phyloP scores from a whole-genome alignment of 2,113 vertebrate species.

The Oryzias woworae region DNA sequence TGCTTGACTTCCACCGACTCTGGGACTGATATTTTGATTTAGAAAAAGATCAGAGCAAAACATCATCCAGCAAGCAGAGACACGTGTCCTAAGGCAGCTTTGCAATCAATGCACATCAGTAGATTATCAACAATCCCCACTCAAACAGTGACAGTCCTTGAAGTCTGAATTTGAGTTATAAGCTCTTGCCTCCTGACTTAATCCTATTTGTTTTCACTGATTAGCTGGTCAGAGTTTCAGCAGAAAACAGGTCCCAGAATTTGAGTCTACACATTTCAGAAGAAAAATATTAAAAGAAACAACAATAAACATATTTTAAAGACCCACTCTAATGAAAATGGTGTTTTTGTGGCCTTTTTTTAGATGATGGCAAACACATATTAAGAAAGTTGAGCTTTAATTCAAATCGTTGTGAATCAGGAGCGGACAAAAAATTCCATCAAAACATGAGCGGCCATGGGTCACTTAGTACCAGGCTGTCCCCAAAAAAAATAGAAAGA shows the following conservation, averaged over 20 bases:
- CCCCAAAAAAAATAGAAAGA: too few relatives aligned
- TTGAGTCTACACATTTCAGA: background rate
- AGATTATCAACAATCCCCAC: constrained; percentile 26
- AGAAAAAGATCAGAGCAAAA: constrained; percentile 7
- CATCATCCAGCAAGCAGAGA: constrained; percentile 21
- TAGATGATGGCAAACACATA: too few relatives aligned
- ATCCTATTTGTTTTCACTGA: constrained; percentile 6
- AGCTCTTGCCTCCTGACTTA: background rate
- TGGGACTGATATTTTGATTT: constrained; percentile 20
- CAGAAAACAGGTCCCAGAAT: too few relatives aligned
- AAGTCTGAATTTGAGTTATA: constrained; percentile 8
- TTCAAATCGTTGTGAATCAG: too few relatives aligned
- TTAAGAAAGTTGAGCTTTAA: too few relatives aligned
- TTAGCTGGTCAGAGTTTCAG: background rate
- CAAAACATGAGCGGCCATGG: too few relatives aligned
- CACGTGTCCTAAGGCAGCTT: constrained; percentile 32
- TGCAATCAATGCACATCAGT: constrained; percentile 48
- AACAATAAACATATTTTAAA: too few relatives aligned
- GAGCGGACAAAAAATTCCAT: too few relatives aligned
- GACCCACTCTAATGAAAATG: too few relatives aligned
- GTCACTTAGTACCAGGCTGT: too few relatives aligned
- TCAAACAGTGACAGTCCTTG: constrained; percentile 24
- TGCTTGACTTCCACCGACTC: constrained; percentile 16
- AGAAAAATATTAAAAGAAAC: background rate
- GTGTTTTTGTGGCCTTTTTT: too few relatives aligned